These are phyloP conservation scores for Listronotus oregonensis DNA, from an alignment of 1,140 invertebrate species.

Conservation along the genomic window DNA sequence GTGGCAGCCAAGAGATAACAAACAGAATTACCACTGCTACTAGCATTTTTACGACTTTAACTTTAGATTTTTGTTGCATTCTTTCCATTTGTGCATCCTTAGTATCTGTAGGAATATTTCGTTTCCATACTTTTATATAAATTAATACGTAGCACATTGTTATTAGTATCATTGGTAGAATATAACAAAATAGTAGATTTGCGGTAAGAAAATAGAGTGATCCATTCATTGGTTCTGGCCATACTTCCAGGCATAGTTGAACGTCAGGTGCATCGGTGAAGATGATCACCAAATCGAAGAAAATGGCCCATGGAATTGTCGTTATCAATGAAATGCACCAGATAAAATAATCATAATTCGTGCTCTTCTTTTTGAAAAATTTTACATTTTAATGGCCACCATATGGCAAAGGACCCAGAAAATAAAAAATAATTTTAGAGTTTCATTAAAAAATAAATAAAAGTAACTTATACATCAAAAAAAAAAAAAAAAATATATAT, in stretches of 20 bases:
- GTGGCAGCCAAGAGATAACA: constrained; percentile 91
- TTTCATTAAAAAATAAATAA: too few species aligned
- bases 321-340: constrained; percentile 85
- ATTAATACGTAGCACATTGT: constrained; percentile 91
- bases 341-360: constrained; percentile 87
- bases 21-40: constrained; percentile 93
- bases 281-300: constrained; percentile 81
- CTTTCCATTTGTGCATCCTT: constrained; percentile 90
- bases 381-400: constrained; percentile 90
- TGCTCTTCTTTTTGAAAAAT: constrained; percentile 85
- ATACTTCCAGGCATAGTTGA: constrained; percentile 80
- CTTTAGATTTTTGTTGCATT: constrained; percentile 90
- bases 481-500: too few species aligned
- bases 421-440: too few species aligned
- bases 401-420: constrained; percentile 91
- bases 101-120: constrained; percentile 86
- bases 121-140: constrained; percentile 87
- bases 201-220: constrained; percentile 87
- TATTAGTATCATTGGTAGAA: constrained; percentile 90
- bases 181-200: constrained; percentile 88
- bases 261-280: constrained; percentile 73
- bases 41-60: constrained; percentile 96
- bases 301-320: constrained; percentile 88
- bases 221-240: constrained; percentile 80
- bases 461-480: too few species aligned